Conservation (phyloP, 2,113 vertebrate species). For the Phrynosoma blainvillii region DNA sequence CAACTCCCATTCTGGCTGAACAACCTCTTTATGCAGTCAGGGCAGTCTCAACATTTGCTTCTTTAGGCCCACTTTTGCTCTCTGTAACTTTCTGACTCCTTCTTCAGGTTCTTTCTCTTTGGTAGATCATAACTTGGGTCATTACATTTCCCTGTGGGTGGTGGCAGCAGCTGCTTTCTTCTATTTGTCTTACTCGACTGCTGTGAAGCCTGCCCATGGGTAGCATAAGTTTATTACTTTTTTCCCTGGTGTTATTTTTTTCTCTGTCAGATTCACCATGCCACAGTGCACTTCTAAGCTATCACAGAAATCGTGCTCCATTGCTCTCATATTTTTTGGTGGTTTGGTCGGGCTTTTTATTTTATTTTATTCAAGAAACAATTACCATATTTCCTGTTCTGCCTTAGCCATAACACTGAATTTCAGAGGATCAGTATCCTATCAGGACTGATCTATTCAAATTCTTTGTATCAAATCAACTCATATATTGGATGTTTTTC, state of each 20-base stretch:
- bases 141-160: constrained; percentile 73
- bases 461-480: constrained; percentile 48
- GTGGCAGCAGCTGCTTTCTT: constrained; percentile 59
- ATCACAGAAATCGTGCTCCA: constrained; percentile 52
- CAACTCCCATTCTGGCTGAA: background rate
- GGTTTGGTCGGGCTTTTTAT: constrained; percentile 20
- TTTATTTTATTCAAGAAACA: background rate
- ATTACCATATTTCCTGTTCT: constrained; percentile 48
- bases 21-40: constrained; percentile 9
- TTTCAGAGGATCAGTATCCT: constrained; percentile 55
- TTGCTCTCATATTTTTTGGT: constrained; percentile 49
- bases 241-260: constrained; percentile 37
- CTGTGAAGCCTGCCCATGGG: constrained; percentile 63
- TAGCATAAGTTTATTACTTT: constrained; percentile 65
- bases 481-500: constrained; percentile 46
- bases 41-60: constrained; percentile 48
- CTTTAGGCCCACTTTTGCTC: constrained; percentile 58
- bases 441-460: constrained; percentile 61
- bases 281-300: constrained; percentile 47
- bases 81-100: constrained; percentile 60
- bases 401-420: constrained; percentile 52
- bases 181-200: constrained; percentile 67
- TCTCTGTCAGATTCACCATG: constrained; percentile 37
- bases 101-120: constrained; percentile 44
- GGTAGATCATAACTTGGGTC: constrained; percentile 75